phyloP scores from a whole-genome alignment of 2,797 vertebrate genomes.

The Liparis tanakae region DNA sequence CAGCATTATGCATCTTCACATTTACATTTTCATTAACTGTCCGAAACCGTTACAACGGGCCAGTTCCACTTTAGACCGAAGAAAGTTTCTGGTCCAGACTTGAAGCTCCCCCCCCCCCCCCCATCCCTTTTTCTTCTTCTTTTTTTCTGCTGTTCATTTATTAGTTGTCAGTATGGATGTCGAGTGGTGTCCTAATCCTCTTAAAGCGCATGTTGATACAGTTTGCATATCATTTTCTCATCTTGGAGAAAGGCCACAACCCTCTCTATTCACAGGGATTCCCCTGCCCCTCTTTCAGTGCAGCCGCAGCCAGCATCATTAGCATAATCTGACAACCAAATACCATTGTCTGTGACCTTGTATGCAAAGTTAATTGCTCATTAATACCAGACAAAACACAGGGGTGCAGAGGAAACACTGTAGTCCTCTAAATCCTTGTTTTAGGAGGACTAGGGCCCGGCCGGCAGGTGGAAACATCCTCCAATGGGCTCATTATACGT shows the following conservation, averaged over 20 bases:
- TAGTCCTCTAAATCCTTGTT: conserved; percentile 61
- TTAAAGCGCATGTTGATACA: conserved; percentile 81
- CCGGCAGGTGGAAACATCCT: conserved; percentile 63
- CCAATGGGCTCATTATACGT: conserved; percentile 34
- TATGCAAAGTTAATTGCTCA: conserved; percentile 85
- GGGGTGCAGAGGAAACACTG: conserved; percentile 76
- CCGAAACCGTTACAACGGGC: conserved; percentile 4
- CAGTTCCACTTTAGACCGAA: conserved; percentile 15
- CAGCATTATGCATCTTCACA: conserved; percentile 21
- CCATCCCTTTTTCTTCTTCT: not conserved
- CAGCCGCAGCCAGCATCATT: conserved; percentile 71
- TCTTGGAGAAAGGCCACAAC: conserved; percentile 76
- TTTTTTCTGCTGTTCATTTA: conserved; percentile 59
- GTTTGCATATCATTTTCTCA: conserved; percentile 83
- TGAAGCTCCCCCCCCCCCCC: conserved; percentile 25
- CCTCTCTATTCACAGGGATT: conserved; percentile 75
- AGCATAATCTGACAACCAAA: conserved; percentile 83
- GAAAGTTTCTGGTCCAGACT: conserved; percentile 36
- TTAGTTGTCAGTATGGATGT: conserved; percentile 78
- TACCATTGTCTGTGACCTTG: conserved; percentile 78
- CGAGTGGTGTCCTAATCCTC: conserved; percentile 82
- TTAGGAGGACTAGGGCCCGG: conserved; percentile 42
- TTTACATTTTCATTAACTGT: conserved; percentile 30
- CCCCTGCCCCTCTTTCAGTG: conserved; percentile 70
- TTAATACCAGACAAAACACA: conserved; percentile 80